phyloP scores from a whole-genome alignment of 2,888 invertebrate species.

The Imbricaverruca yamaguchii region DNA sequence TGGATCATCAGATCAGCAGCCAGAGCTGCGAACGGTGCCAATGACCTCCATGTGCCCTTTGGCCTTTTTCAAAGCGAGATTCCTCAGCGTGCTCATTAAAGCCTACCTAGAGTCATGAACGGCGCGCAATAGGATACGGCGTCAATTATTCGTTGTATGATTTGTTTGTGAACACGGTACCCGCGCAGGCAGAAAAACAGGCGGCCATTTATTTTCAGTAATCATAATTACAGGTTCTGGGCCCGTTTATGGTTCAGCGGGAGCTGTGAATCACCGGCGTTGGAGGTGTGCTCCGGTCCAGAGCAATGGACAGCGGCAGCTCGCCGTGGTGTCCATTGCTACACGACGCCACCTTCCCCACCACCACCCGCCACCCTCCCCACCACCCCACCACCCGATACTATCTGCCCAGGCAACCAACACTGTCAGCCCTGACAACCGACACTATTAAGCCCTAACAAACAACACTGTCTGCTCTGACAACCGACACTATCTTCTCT shows the following conservation, averaged over 20 bases:
- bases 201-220: neutral
- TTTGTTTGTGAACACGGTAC: neutral
- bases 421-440: no score
- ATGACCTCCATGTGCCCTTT: no score
- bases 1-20: no score
- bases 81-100: constrained; percentile 3
- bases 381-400: neutral
- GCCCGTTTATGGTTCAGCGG: neutral
- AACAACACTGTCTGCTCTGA: no score
- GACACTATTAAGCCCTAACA: no score
- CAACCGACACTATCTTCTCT: no score
- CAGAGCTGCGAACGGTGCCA: no score
- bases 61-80: neutral
- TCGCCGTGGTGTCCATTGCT: no score
- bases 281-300: no score
- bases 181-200: neutral
- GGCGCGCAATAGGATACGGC: constrained; percentile 5
- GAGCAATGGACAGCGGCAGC: no score
- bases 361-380: neutral
- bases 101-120: neutral
- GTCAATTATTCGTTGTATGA: constrained; percentile 13
- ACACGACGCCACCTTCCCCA: no score
- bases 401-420: no score
- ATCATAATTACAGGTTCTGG: neutral
- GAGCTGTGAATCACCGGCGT: neutral